Conservation (phyloP, 2,113 vertebrate species). For the Tragelaphus buxtoni region DNA sequence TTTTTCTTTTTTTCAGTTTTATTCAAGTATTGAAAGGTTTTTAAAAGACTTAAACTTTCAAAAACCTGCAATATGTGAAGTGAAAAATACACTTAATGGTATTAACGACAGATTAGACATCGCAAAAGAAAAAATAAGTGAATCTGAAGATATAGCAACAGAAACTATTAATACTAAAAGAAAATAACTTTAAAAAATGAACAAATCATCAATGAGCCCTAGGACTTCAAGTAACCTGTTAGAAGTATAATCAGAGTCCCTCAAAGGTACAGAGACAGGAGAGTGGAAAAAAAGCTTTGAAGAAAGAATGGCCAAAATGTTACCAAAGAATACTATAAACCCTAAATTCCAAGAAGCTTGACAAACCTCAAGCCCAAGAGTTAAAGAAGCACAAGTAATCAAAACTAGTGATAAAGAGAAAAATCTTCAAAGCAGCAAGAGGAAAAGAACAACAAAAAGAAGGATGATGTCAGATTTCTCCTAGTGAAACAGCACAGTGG, state of each 20-base stretch:
- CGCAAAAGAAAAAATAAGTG: not conserved
- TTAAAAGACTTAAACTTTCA: not conserved
- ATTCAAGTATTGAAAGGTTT: not conserved
- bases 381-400: not conserved
- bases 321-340: not conserved
- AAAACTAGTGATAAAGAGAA: not conserved
- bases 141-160: not conserved
- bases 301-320: not conserved
- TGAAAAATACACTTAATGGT: not conserved
- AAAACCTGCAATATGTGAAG: not conserved
- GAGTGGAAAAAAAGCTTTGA: not conserved
- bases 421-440: not conserved
- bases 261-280: fast-evolving
- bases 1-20: not conserved
- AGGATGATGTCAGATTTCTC: not conserved
- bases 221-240: not conserved
- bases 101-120: not conserved
- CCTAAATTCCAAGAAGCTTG: not conserved
- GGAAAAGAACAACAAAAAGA: not conserved
- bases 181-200: not conserved
- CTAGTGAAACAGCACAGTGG: not conserved
- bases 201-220: not conserved
- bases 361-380: not conserved
- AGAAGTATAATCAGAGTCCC: not conserved
- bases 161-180: not conserved